A percentile compares a stretch with the other conserved stretches of the same genome.
Evolutionary conservation across 1,140 invertebrate genomes (phyloP).

Genomic region (Chrysomallon squamiferum): DNA sequence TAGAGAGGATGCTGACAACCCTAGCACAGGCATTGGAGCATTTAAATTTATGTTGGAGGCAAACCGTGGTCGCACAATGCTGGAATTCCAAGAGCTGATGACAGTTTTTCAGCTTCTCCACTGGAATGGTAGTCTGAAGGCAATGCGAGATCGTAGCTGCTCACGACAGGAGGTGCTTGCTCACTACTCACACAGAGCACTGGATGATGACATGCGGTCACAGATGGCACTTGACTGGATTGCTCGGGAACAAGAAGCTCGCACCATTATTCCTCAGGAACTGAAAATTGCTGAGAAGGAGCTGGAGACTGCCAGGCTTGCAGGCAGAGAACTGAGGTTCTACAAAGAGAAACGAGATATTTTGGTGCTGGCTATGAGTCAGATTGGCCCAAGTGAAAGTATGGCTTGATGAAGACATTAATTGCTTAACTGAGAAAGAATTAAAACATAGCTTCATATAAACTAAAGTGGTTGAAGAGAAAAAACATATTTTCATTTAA

Average conservation of each 20-base stretch:
- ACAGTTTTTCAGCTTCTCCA: slow-evolving; percentile 94
- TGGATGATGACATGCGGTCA: slow-evolving; percentile 94
- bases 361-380: slow-evolving; percentile 77
- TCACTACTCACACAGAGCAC: slow-evolving; percentile 84
- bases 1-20: slow-evolving; percentile 69
- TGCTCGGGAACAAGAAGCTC: slow-evolving; percentile 81
- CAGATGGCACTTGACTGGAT: slow-evolving; percentile 97
- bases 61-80: slow-evolving; percentile 91
- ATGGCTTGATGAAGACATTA: slow-evolving; percentile 41
- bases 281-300: slow-evolving; percentile 84
- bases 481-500: too few relatives aligned
- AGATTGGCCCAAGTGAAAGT: slow-evolving; percentile 58
- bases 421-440: too few relatives aligned
- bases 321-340: slow-evolving; percentile 88
- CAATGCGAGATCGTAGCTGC: slow-evolving; percentile 88
- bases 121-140: slow-evolving; percentile 93
- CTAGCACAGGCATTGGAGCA: slow-evolving; percentile 85
- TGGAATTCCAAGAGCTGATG: slow-evolving; percentile 96
- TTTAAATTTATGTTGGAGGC: slow-evolving; percentile 95
- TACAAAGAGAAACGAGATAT: slow-evolving; percentile 97
- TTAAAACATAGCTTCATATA: too few relatives aligned
- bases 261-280: slow-evolving; percentile 81
- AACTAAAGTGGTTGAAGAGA: too few relatives aligned
- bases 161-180: slow-evolving; percentile 94
- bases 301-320: slow-evolving; percentile 85